A percentile compares a stretch with the other conserved stretches of the same genome.
Conservation (phyloP, 2,113 vertebrate genomes). For the Heloderma charlesbogerti region DNA sequence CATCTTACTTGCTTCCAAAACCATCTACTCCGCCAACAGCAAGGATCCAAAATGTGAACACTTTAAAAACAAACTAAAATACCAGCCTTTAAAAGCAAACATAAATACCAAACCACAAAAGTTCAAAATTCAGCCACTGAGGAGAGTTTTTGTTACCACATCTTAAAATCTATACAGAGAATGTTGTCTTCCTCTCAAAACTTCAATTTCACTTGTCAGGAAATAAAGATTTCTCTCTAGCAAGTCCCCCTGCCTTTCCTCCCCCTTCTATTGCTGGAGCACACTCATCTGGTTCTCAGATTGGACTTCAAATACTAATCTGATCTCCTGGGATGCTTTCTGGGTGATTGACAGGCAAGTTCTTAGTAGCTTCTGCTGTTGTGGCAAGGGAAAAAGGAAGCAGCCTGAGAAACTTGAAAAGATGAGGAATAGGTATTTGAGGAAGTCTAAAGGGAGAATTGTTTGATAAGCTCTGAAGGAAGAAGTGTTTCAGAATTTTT, state of each 20-base stretch:
- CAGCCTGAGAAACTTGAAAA: slow-evolving; percentile 66
- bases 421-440: slow-evolving; percentile 63
- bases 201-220: not conserved
- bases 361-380: slow-evolving; percentile 60
- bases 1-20: not conserved
- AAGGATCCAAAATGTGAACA: not conserved
- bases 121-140: not conserved
- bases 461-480: slow-evolving; percentile 53
- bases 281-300: slow-evolving; percentile 39
- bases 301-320: slow-evolving; percentile 58
- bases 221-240: slow-evolving; percentile 33
- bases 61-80: not conserved
- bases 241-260: not conserved
- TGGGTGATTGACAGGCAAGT: slow-evolving; percentile 57
- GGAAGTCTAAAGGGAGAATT: slow-evolving; percentile 56
- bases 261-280: not conserved
- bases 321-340: slow-evolving; percentile 47
- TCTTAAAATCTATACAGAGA: not conserved
- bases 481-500: slow-evolving; percentile 53
- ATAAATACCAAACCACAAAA: not conserved
- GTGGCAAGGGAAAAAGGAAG: slow-evolving; percentile 60
- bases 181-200: not conserved
- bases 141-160: slow-evolving; percentile 2
- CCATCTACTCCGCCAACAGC: not conserved
- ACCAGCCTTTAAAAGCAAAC: not conserved